Conservation (phyloP, 2,888 invertebrate genomes). For the Oligia strigilis region DNA sequence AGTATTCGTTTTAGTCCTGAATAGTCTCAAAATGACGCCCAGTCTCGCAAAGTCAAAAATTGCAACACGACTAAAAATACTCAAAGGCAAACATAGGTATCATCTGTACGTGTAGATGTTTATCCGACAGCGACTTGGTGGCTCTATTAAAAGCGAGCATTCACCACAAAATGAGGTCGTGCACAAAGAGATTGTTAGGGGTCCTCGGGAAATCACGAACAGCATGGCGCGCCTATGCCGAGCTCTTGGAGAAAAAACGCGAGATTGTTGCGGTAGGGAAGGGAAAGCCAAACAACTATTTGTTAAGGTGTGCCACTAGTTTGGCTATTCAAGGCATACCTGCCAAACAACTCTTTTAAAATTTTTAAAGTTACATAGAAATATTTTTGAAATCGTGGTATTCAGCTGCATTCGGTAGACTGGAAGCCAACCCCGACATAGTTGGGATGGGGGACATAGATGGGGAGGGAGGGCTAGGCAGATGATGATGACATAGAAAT, state of each 20-base stretch:
- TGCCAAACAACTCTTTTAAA: conserved; percentile 10
- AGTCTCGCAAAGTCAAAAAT: conserved; percentile 11
- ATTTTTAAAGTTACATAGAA: neutral
- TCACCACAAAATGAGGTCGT: conserved; percentile 84
- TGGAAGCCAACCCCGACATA: neutral
- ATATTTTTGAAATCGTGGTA: neutral
- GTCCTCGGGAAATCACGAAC: conserved; percentile 82
- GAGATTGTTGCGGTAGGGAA: conserved; percentile 50
- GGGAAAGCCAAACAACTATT: conserved; percentile 44
- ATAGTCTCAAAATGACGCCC: neutral
- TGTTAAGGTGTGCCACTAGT: conserved; percentile 28
- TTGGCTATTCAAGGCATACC: conserved; percentile 13
- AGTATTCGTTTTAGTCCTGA: conserved; percentile 3
- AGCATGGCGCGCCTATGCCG: conserved; percentile 63
- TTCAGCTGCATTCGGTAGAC: neutral
- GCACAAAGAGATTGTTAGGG: conserved; percentile 84
- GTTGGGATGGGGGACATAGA: too few relatives aligned
- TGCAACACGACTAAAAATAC: conserved; percentile 42
- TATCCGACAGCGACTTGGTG: conserved; percentile 74
- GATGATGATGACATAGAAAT: neutral
- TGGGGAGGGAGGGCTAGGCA: neutral
- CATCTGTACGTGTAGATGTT: conserved; percentile 71
- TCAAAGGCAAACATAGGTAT: conserved; percentile 60
- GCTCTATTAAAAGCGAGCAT: conserved; percentile 77
- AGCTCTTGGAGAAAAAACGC: conserved; percentile 62